A percentile compares a stretch with the other conserved stretches of the same genome.
Evolutionary conservation across 2,888 invertebrate species (phyloP).

Genomic region (Eutolmus rufibarbis): DNA sequence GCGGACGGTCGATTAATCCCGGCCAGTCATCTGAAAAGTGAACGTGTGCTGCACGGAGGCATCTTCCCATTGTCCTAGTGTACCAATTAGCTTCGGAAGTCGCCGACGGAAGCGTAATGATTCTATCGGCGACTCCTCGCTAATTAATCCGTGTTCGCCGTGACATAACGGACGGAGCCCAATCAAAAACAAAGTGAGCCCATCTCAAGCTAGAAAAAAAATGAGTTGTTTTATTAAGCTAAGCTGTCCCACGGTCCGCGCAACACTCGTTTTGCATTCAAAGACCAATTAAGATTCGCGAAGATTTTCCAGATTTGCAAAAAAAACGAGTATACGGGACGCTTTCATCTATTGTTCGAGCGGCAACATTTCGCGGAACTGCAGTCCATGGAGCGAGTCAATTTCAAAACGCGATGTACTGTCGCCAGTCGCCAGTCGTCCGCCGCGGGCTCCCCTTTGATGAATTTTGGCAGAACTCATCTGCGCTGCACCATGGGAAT

Average conservation of each 20-base stretch:
- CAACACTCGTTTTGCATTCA: not conserved
- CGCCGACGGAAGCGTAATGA: slow-evolving; percentile 2
- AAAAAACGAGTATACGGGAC: not conserved
- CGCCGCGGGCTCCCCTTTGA: not conserved
- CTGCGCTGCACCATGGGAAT: not conserved
- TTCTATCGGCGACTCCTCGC: not conserved
- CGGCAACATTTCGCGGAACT: not conserved
- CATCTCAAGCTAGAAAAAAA: not conserved
- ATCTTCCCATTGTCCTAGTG: slow-evolving; percentile 14
- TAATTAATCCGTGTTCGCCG: not conserved
- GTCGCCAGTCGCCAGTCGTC: not conserved
- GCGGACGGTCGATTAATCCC: not conserved
- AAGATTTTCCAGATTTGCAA: not conserved
- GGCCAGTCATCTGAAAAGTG: slow-evolving; percentile 4
- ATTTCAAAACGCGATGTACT: not conserved
- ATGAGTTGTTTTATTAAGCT: not conserved
- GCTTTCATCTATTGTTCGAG: not conserved
- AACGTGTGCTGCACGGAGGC: not conserved
- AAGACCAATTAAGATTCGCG: slow-evolving; percentile 12
- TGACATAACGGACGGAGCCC: slow-evolving; percentile 4
- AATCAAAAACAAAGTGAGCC: not conserved
- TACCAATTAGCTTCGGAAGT: slow-evolving; percentile 17
- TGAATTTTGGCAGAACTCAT: not conserved
- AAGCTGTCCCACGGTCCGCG: not conserved
- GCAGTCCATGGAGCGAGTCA: not conserved